Base-by-base conservation (phyloP, 2,797 vertebrate species). In the Epinephelus awoara region DNA sequence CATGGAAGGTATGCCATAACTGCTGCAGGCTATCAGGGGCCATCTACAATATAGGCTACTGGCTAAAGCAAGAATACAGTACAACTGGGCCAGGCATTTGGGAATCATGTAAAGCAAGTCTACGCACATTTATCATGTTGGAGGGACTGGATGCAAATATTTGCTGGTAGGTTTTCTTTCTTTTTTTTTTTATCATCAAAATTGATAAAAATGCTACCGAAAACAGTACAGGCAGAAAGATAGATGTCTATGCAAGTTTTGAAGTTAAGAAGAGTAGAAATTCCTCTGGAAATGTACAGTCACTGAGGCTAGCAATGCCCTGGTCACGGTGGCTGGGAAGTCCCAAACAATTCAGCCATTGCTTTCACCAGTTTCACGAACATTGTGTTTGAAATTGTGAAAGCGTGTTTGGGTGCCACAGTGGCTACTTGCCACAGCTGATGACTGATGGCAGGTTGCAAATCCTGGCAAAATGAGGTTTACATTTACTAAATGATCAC, bases 31-130 rank as follows among this genome's bases (percentile, higher is more conserved):
- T 75, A 83, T 82, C 65, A 66, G 68, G 42, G 72, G 58, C 55
- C 54, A 66, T 87, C 86, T 91, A 88, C 84, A 86, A 74, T 66
- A 71, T 29, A 77, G 82, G 86, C 82, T 89, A 91, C 85, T 90
- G 80, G 89, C 81, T 90, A 87, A 88, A 89, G 84, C 73, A 82
- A 71, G 49, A 80, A 46, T 75, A 84, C 67, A 74, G 78, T 61
- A 87, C 77, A 89, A 42, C 23, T 61, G 61, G 75, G 77, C 55
- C 64, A 63, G 63, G 77, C 75, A 64, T 83, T 82, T 46, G 15
- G 70, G 52, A 76, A 79, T 63, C 46, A 59, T 40, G 50, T 58
- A 65, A 79, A 86, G 66, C 71, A 83, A 86, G 67, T 84, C 56
- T 70, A 81, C 6, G 5, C 52, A 77, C 47, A 59, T 72, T 58